These are phyloP conservation scores for Candidula unifasciata DNA, from an alignment of 2,888 invertebrate genomes.

Conservation along the genomic window DNA sequence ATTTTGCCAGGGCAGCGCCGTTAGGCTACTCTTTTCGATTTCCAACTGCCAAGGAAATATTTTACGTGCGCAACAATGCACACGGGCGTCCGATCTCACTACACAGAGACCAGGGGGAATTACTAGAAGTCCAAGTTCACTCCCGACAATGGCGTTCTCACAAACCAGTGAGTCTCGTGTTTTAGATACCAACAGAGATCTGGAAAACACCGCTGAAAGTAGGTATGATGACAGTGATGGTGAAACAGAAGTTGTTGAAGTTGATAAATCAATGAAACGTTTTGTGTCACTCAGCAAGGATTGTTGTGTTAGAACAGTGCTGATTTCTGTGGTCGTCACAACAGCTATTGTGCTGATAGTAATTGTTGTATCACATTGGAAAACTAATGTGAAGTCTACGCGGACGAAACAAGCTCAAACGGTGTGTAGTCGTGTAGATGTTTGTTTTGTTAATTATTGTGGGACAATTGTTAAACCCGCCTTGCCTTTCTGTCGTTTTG, in stretches of 20 bases:
- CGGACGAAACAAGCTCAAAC: neutral
- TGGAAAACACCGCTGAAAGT: neutral
- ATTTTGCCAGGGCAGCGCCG: no score
- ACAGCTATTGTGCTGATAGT: slow-evolving; percentile 39
- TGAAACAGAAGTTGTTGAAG: neutral
- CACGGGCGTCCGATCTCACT: no score
- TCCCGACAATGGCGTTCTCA: neutral
- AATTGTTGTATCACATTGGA: slow-evolving; percentile 20
- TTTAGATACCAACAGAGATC: neutral
- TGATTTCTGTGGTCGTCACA: neutral
- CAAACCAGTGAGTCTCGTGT: neutral
- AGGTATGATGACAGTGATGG: neutral
- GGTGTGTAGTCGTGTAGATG: neutral
- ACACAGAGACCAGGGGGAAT: no score
- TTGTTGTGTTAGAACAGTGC: slow-evolving; percentile 11
- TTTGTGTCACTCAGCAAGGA: slow-evolving; percentile 13
- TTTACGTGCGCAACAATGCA: no score
- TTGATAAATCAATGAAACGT: neutral
- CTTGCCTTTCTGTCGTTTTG: neutral
- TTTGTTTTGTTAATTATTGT: neutral
- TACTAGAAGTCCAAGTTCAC: no score
- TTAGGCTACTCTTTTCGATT: no score
- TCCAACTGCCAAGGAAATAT: neutral
- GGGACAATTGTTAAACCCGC: no score
- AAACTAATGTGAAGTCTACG: neutral